These are phyloP conservation scores for Strigops habroptila DNA, from an alignment of 2,113 vertebrate species.

Conservation along the genomic window DNA sequence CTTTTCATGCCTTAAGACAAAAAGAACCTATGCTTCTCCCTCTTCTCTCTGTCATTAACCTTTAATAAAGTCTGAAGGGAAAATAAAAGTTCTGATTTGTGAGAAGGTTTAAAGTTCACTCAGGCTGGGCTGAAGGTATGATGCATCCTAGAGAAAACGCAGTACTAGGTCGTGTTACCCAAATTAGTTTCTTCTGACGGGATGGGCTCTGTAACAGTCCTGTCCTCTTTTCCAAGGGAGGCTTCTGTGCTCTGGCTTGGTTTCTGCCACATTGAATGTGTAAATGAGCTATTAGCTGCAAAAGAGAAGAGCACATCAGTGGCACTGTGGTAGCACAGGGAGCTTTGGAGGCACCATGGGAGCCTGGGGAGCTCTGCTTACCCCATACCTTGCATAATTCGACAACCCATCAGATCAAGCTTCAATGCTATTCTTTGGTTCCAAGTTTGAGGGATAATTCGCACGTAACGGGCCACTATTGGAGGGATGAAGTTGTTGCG, in stretches of 20 bases:
- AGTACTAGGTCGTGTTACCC: background rate
- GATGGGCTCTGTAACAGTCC: slow-evolving; percentile 62
- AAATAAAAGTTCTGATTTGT: background rate
- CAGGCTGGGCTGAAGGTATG: background rate
- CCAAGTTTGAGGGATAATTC: slow-evolving; percentile 79
- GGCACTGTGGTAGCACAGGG: background rate
- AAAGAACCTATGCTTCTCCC: background rate
- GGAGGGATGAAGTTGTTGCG: slow-evolving; percentile 83
- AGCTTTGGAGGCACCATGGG: background rate
- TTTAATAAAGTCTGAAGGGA: background rate
- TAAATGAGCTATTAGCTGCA: slow-evolving; percentile 70
- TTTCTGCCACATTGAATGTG: slow-evolving; percentile 63
- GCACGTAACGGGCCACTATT: slow-evolving; percentile 74
- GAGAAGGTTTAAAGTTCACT: background rate
- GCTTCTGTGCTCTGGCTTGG: slow-evolving; percentile 59
- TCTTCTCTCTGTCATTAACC: background rate
- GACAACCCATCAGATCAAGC: slow-evolving; percentile 80
- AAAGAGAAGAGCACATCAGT: background rate
- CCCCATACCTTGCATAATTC: slow-evolving; percentile 65
- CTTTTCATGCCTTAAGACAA: background rate
- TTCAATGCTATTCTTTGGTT: slow-evolving; percentile 78
- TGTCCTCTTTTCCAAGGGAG: slow-evolving; percentile 65
- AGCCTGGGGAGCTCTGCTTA: background rate
- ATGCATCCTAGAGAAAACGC: background rate
- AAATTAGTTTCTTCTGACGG: slow-evolving; percentile 53